Evolutionary conservation across 2,113 vertebrate species (phyloP), one percentile per base, ranked within the genome.

Genomic region (Chamaea fasciata): DNA sequence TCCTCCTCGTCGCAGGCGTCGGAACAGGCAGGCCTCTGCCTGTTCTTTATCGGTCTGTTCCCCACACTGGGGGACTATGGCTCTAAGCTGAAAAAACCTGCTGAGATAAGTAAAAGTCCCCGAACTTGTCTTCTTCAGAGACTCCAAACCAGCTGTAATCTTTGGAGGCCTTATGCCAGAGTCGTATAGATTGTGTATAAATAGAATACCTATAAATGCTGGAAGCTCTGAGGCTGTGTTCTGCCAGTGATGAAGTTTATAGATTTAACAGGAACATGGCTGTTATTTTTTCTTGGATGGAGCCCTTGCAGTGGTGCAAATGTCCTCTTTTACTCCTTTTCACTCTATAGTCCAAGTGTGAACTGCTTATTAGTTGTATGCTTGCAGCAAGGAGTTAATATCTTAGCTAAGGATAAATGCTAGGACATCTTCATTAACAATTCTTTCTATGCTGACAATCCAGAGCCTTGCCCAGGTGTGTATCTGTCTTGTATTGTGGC

Each of bases 11-110:
- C 2, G 10, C 42, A 1, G 79, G n/a, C 4, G 5, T 46, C 6
- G 21, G 50, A 11, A 1, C 3, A 2, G 71, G 42, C 52, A 3
- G 50, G 4, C 0, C 24, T 42, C 31, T 2, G 55, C 19, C 6
- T 71, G 19, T 30, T 27, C 18, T 42, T 11, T 28, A 13, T 2
- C 27, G 7, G 8, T 6, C 13, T 27, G 18, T 47, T 44, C 18
- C 19, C 9, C 31, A 0, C 14, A 0, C 23, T 18, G 1, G 4
- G 15, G 3, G 5, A 2, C 30, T 47, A 6, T 18, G 56, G 33
- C 47, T 82, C 13, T 7, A 2, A 16, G 12, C 6, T 69, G n/a
- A 18, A 13, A 28, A 52, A 50, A 35, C 27, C 2, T 0, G 10
- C 16, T 1, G 27, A 67, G 59, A 7, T 53, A 13, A 64, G 11